Conservation (phyloP, 2,797 vertebrate species). For the Anguilla obscura region DNA sequence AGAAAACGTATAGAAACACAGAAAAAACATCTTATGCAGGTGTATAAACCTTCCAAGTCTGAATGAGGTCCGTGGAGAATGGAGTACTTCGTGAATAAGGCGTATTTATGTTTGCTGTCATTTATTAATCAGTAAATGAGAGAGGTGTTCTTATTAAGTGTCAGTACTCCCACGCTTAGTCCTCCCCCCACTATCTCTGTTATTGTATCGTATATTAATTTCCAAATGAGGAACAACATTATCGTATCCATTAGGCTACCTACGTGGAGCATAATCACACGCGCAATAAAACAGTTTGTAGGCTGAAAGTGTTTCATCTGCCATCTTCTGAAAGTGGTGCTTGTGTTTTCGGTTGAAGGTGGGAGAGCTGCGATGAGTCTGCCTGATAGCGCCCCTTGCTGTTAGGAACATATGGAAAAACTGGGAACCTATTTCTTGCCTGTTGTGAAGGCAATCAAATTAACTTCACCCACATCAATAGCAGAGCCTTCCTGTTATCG, state of each 20-base stretch:
- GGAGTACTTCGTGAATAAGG: neutral
- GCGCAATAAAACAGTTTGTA: neutral
- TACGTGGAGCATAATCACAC: neutral
- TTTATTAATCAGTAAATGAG: neutral
- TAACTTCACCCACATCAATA: constrained; percentile 54
- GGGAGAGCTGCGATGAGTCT: neutral
- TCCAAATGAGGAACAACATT: neutral
- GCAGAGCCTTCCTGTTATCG: constrained; percentile 49
- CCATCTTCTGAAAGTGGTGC: neutral
- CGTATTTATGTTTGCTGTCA: neutral
- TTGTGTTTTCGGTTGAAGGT: neutral
- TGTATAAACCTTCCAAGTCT: neutral
- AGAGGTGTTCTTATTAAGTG: neutral
- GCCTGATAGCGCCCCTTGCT: constrained; percentile 6
- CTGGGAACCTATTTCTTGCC: constrained; percentile 38
- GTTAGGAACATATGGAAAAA: constrained; percentile 43
- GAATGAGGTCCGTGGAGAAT: neutral
- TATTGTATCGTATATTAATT: neutral
- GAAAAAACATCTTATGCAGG: neutral
- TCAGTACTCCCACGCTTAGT: neutral
- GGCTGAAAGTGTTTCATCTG: neutral
- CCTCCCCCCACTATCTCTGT: neutral
- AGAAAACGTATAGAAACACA: neutral
- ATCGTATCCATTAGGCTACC: neutral
- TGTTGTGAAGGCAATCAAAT: constrained; percentile 47